These are phyloP conservation scores for Syncerus caffer DNA, from an alignment of 2,797 vertebrate genomes.

Conservation along the genomic window DNA sequence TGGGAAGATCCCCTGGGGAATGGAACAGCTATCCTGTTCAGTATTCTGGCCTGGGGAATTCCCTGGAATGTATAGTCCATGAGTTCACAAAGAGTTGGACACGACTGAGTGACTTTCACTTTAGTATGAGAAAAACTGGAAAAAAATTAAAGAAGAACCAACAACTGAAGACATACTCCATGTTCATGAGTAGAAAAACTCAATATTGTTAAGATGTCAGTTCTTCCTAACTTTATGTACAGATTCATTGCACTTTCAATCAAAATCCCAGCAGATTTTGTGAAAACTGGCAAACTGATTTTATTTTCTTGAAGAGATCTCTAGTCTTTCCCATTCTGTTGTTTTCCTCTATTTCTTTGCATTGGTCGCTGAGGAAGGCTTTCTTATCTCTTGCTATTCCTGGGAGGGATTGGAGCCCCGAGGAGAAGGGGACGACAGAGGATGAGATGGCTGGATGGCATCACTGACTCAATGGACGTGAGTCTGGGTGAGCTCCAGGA, in stretches of 20 bases:
- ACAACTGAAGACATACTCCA: neutral
- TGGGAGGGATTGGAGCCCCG: too few relatives aligned
- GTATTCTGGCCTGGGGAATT: neutral
- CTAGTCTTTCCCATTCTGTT: too few relatives aligned
- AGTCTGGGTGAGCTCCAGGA: too few relatives aligned
- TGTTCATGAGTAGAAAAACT: neutral
- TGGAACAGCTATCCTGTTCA: neutral
- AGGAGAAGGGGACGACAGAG: too few relatives aligned
- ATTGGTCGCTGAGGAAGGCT: too few relatives aligned
- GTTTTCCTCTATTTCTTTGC: too few relatives aligned
- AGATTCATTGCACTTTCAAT: neutral
- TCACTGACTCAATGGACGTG: too few relatives aligned
- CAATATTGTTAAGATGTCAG: neutral
- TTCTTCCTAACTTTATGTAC: neutral
- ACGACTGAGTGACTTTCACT: neutral
- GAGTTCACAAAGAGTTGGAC: neutral
- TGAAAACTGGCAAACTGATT: neutral
- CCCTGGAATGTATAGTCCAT: neutral
- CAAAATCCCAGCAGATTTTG: neutral
- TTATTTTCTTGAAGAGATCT: neutral
- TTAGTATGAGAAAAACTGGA: neutral
- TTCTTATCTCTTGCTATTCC: too few relatives aligned
- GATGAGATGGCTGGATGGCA: too few relatives aligned
- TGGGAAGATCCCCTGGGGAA: neutral
- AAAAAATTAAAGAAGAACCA: neutral